Conservation (phyloP, 2,888 invertebrate genomes). For the Gasteruption jaculator region DNA sequence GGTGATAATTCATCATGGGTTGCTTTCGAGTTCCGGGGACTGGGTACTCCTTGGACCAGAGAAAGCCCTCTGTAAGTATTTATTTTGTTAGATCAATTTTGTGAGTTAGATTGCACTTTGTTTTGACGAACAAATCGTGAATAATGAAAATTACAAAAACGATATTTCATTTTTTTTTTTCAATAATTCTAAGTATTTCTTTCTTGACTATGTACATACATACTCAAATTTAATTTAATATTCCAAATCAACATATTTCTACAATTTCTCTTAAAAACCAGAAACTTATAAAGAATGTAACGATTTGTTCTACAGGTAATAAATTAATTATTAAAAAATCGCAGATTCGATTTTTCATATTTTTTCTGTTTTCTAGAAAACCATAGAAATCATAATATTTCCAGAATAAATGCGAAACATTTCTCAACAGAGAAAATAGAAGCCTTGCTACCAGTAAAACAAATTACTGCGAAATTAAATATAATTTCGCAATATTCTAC, state of each 20-base stretch:
- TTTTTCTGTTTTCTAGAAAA: too few relatives aligned
- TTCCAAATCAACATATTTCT: not conserved
- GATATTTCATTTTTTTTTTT: not conserved
- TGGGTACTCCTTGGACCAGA: constrained; percentile 45
- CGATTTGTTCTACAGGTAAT: not conserved
- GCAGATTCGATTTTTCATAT: too few relatives aligned
- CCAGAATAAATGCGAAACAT: too few relatives aligned
- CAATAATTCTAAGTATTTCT: not conserved
- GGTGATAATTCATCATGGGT: constrained; percentile 41
- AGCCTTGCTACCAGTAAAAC: too few relatives aligned
- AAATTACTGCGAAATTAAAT: too few relatives aligned
- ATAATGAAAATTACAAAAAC: too few relatives aligned
- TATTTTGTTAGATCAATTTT: not conserved
- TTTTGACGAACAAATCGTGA: too few relatives aligned
- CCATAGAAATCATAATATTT: too few relatives aligned
- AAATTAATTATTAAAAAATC: too few relatives aligned
- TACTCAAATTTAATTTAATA: not conserved
- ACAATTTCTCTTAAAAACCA: constrained; percentile 3
- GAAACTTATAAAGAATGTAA: not conserved
- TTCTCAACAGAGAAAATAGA: too few relatives aligned
- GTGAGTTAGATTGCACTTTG: not conserved
- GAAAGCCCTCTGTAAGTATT: constrained; percentile 39
- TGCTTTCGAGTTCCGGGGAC: constrained; percentile 45
- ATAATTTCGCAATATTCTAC: too few relatives aligned
- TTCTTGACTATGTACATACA: not conserved